These are phyloP conservation scores for Kryptolebias ocellatus DNA, from an alignment of 2,797 vertebrate species.

Conservation along the genomic window DNA sequence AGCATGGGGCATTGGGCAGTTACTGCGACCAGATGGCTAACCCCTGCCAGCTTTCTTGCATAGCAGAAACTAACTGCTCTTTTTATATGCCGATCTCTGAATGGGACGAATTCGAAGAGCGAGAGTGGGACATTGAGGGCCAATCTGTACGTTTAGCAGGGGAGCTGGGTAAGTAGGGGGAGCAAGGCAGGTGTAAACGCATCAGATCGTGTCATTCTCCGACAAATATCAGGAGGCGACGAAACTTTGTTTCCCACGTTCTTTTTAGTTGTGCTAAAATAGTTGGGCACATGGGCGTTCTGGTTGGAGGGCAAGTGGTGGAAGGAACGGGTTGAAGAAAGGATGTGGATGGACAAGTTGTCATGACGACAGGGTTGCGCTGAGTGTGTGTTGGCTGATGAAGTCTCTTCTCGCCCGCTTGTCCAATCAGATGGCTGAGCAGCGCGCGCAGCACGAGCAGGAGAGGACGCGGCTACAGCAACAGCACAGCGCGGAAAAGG, in stretches of 20 bases:
- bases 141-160: slow-evolving; percentile 53
- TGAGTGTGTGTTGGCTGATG: slow-evolving; percentile 87
- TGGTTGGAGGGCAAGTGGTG: slow-evolving; percentile 64
- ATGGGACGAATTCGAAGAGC: slow-evolving; percentile 52
- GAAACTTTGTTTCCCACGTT: slow-evolving; percentile 60
- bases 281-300: slow-evolving; percentile 21
- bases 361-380: slow-evolving; percentile 97
- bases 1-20: slow-evolving; percentile 73
- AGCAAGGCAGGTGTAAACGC: slow-evolving; percentile 85
- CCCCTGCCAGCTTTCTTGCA: slow-evolving; percentile 70
- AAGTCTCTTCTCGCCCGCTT: slow-evolving; percentile 91
- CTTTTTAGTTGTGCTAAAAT: slow-evolving; percentile 32
- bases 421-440: slow-evolving; percentile 99
- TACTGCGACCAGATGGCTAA: slow-evolving; percentile 78
- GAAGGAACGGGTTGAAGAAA: slow-evolving; percentile 42
- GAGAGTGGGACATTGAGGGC: slow-evolving; percentile 55
- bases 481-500: slow-evolving; percentile 93
- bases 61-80: slow-evolving; percentile 65
- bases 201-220: slow-evolving; percentile 73
- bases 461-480: slow-evolving; percentile 97
- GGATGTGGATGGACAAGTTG: slow-evolving; percentile 90
- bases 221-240: slow-evolving; percentile 75
- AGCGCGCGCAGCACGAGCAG: slow-evolving; percentile 96
- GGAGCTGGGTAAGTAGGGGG: slow-evolving; percentile 54
- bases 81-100: slow-evolving; percentile 67